phyloP scores from a whole-genome alignment of 2,888 invertebrate species.

The Leucophenga montana region DNA sequence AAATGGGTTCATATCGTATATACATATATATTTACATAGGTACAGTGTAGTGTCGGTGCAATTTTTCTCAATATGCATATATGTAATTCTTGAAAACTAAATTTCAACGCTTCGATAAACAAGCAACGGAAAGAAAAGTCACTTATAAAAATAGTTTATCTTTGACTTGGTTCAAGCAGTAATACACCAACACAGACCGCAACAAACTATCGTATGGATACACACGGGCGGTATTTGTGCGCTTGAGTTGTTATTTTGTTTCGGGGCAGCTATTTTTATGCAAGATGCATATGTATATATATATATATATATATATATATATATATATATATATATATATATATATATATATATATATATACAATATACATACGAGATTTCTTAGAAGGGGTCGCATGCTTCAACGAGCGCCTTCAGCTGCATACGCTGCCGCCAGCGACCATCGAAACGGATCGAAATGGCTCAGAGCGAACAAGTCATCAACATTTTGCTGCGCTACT shows the following conservation, averaged over 20 bases:
- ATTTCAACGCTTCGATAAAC: constrained; percentile 65
- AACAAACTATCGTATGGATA: not conserved
- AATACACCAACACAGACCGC: not conserved
- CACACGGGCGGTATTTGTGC: not conserved
- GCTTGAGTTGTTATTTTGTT: constrained; percentile 22
- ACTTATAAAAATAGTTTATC: constrained; percentile 21
- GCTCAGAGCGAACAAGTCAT: constrained; percentile 29
- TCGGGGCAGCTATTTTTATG: constrained; percentile 14
- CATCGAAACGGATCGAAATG: constrained; percentile 37
- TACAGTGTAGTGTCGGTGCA: not conserved
- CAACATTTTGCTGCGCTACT: not conserved
- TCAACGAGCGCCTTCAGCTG: constrained; percentile 48
- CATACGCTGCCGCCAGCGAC: constrained; percentile 42
- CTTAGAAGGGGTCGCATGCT: constrained; percentile 68
- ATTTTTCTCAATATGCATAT: constrained; percentile 19
- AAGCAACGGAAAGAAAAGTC: constrained; percentile 53
- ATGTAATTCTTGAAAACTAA: constrained; percentile 32
- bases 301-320: constrained; percentile 35
- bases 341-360: not conserved
- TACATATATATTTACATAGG: no score
- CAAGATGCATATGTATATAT: constrained; percentile 28
- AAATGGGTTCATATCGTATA: not conserved
- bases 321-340: constrained; percentile 12
- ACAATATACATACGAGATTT: constrained; percentile 39
- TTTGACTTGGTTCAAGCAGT: not conserved